These are phyloP conservation scores for Centroberyx gerrardi DNA, from an alignment of 2,797 vertebrate genomes.

Conservation along the genomic window DNA sequence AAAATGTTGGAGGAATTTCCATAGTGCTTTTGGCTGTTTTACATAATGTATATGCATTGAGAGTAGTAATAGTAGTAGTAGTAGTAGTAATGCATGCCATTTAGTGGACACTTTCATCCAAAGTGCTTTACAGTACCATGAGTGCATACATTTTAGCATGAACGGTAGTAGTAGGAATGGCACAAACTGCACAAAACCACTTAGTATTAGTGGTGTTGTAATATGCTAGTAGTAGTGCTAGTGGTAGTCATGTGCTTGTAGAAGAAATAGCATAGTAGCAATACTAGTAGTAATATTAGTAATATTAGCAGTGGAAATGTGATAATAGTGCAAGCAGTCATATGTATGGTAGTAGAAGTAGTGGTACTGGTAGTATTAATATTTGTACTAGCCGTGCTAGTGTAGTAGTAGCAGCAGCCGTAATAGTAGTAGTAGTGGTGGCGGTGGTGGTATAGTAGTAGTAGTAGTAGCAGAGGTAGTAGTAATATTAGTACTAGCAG, in stretches of 20 bases:
- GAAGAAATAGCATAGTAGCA: conserved; percentile 7
- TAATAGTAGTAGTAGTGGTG: conserved; percentile 4
- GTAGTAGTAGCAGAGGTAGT: conserved; percentile 8
- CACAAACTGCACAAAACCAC: not conserved
- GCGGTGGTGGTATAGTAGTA: conserved; percentile 2
- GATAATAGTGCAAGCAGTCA: not conserved
- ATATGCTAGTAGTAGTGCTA: not conserved
- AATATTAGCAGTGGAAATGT: not conserved
- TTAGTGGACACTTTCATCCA: conserved; percentile 1
- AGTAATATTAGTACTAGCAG: not conserved
- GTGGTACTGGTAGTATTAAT: not conserved
- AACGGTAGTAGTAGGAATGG: not conserved
- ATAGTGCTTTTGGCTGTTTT: not conserved
- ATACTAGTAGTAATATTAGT: not conserved
- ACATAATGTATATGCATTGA: not conserved
- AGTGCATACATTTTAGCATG: not conserved
- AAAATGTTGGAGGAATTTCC: conserved; percentile 13
- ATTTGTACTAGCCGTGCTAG: not conserved
- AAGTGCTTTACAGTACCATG: not conserved
- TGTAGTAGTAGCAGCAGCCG: not conserved
- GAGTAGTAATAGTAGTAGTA: not conserved
- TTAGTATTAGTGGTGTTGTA: not conserved
- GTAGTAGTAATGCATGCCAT: not conserved
- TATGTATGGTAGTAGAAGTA: not conserved
- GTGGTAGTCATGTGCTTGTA: not conserved